Evolutionary conservation across 2,797 vertebrate genomes (phyloP), one percentile per base, ranked within the genome.

Genomic region (Arnoldichthys spilopterus): DNA sequence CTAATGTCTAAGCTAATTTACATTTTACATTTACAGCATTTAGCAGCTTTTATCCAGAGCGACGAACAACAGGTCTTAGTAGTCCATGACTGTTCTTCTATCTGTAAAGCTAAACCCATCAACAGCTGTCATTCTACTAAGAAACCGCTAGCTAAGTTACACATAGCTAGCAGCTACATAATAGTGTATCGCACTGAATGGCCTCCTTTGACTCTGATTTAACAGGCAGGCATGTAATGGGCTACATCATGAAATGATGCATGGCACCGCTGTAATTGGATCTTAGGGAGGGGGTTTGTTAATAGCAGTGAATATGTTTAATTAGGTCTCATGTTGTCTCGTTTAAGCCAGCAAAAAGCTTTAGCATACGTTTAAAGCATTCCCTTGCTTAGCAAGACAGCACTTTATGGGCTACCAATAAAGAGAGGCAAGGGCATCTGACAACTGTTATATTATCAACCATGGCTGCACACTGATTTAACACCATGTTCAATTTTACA

Each of bases 391-490:
- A 43, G n/a, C 43, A 66, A 40, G 62, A 66, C 20, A 15, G 34
- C n/a, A 22, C 62, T 40, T 28, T 22, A 5, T n/a, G 34, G 32
- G 9, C 34, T 32, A 34, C 32, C 20, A 24, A 24, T 66, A 66
- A 22, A 66, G 34, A 43, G n/a, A 22, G 8, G 11, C 62, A 37
- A 37, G 34, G 32, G 32, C 34, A 40, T 64, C 62, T 64, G 62
- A 40, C 62, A 64, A 12, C 28, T 62, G 28, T 34, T 37, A n/a
- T 63, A 32, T n/a, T 34, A 37, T 63, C 37, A 22, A 9, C n/a
- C 20, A 12, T 22, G n/a, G 62, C 62, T 66, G 62, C 20, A 43
- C 20, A 40, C 62, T 43, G 62, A 43, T 66, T 66, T 66, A 64
- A 64, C 34, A 64, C 34, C 34, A 43, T 64, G 62, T 66, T 66